These are phyloP conservation scores for Octopus sinensis DNA, from an alignment of 1,140 invertebrate genomes.

Conservation along the genomic window DNA sequence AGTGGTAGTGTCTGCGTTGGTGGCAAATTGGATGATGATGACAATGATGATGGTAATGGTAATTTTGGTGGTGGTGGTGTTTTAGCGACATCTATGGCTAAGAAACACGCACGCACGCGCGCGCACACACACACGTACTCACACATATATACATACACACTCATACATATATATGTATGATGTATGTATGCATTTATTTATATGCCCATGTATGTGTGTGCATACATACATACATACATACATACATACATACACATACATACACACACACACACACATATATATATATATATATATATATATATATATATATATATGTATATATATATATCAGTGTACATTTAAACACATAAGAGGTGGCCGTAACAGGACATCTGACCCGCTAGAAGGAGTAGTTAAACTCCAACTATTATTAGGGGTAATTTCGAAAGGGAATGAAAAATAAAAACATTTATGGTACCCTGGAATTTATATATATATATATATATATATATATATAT, in stretches of 20 bases:
- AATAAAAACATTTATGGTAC: not conserved
- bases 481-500: conserved; percentile 7
- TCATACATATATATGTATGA: not conserved
- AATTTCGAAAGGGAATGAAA: no score
- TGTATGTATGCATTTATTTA: not conserved
- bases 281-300: no score
- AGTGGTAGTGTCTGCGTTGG: not conserved
- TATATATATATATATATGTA: no score
- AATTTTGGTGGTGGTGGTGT: not conserved
- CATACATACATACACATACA: no score
- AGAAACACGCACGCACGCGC: not conserved
- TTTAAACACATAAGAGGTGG: no score
- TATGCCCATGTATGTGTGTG: not conserved
- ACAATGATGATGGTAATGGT: not conserved
- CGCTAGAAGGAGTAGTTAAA: no score
- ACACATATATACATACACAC: not conserved
- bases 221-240: no score
- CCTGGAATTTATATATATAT: not conserved
- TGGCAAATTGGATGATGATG: not conserved
- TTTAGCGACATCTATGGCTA: not conserved
- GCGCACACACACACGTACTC: not conserved
- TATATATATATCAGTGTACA: no score
- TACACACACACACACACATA: no score
- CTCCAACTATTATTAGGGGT: no score
- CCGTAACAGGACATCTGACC: no score